Conservation (phyloP, 2,888 invertebrate species). For the Drosophila nr. fundita region DNA sequence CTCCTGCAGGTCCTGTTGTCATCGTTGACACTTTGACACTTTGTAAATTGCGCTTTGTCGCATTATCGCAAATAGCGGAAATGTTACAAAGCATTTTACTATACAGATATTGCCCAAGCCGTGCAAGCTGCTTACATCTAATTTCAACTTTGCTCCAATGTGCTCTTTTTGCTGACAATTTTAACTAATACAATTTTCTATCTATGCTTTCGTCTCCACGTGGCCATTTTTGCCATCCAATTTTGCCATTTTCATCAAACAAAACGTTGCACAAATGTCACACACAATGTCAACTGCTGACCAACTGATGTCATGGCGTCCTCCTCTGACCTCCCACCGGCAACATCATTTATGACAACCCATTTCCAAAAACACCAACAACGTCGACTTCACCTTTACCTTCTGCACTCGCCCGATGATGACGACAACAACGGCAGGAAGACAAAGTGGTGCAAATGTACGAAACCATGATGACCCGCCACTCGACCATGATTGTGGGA, state of each 20-base stretch:
- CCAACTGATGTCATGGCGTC: slow-evolving; percentile 64
- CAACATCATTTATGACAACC: slow-evolving; percentile 77
- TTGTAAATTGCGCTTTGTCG: slow-evolving; percentile 78
- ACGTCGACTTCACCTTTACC: slow-evolving; percentile 55
- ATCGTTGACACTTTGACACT: slow-evolving; percentile 81
- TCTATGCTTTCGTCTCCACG: slow-evolving; percentile 28
- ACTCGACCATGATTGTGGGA: slow-evolving; percentile 96
- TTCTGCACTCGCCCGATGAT: slow-evolving; percentile 22
- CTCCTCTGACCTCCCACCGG: slow-evolving; percentile 14
- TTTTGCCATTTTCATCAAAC: slow-evolving; percentile 73
- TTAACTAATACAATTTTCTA: slow-evolving; percentile 71
- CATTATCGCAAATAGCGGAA: slow-evolving; percentile 75
- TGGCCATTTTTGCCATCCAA: slow-evolving; percentile 38
- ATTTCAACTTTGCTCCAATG: slow-evolving; percentile 64
- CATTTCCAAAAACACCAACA: slow-evolving; percentile 66
- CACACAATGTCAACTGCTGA: slow-evolving; percentile 74
- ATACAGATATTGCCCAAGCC: slow-evolving; percentile 1
- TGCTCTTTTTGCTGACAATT: slow-evolving; percentile 56
- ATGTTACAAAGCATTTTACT: slow-evolving; percentile 73
- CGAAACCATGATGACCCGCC: slow-evolving; percentile 97
- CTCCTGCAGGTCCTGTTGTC: slow-evolving; percentile 48
- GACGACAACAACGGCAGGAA: slow-evolving; percentile 86
- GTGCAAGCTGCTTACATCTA: slow-evolving; percentile 50
- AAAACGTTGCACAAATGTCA: slow-evolving; percentile 75
- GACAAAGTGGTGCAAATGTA: slow-evolving; percentile 96